phyloP scores from a whole-genome alignment of 2,888 invertebrate species.

The Augiades crinisus region DNA sequence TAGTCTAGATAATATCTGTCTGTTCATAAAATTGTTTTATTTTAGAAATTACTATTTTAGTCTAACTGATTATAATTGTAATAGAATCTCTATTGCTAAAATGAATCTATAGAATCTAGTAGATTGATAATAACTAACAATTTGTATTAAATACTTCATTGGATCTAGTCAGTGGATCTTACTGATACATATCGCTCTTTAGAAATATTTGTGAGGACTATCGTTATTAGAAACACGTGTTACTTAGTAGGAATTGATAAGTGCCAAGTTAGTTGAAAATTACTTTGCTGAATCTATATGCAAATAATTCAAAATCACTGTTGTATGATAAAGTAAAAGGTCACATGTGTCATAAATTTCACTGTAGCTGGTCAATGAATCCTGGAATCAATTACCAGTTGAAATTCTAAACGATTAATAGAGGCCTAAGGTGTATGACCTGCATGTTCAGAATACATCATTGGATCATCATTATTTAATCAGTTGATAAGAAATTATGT shows the following conservation, averaged over 20 bases:
- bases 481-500: no score
- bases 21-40: not conserved
- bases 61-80: not conserved
- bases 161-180: constrained; percentile 13
- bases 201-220: not conserved
- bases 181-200: constrained; percentile 6
- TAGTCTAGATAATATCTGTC: constrained; percentile 8
- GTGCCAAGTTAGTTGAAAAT: constrained; percentile 8
- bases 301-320: no score
- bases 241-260: not conserved
- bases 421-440: no score
- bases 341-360: no score
- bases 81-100: not conserved
- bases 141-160: constrained; percentile 15
- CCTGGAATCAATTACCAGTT: no score
- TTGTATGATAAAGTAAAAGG: not conserved
- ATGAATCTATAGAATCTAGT: no score
- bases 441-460: no score
- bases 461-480: no score
- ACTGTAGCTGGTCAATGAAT: no score
- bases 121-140: constrained; percentile 8
- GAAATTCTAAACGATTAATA: no score
- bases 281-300: not conserved
- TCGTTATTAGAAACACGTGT: not conserved
- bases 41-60: constrained; percentile 3